Base-by-base conservation (phyloP, 2,888 invertebrate species). In the Invenusta paracnida region DNA sequence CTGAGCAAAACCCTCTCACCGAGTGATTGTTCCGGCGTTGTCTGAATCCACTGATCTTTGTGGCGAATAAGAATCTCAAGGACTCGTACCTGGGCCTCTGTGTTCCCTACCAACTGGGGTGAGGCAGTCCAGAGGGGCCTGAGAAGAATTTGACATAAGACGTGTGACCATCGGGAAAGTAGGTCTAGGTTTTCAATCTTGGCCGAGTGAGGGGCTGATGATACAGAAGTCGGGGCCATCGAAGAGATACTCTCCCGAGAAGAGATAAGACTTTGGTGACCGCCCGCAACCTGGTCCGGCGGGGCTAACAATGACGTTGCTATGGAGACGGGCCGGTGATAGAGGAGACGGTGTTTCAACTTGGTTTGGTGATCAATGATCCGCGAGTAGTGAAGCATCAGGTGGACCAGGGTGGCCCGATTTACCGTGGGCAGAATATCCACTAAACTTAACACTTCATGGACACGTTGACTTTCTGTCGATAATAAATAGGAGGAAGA, bases 331-430 rank as follows among this genome's bases (percentile, higher is more conserved):
- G 94, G 94, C 89, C 94, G 94, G 82, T 93, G 93, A 17, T 11
- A 48, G 48, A 48, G 48, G 48, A 48, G 48, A 17, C 17, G 48
- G 88, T 93, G 93, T 27, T 94, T 94, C 86, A 94, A 92, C 11
- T 93, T 92, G 89, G 93, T 93, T 91, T 94, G 94, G 90, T 94
- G 92, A 89, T 93, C 93, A 90, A 94, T 94, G 85, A 95, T 93
- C n/a, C 94, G 93, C 89, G 94, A 93, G 89, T 95, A 93, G 91
- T 95, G 95, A 82, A 93, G 93, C 93, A 95, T 93, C 88, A 95
- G 92, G 90, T 93, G 94, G 88, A 92, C 92, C 87, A 95, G 91
- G 0, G 94, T 94, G 66, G 92, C 92, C 87, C 92, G 92, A 90
- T 95, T 94, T 89, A 94, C 93, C 83, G 93, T 92, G 0, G 94